Evolutionary conservation across 2,797 vertebrate species (phyloP).

Genomic region (Pangasius macronema): DNA sequence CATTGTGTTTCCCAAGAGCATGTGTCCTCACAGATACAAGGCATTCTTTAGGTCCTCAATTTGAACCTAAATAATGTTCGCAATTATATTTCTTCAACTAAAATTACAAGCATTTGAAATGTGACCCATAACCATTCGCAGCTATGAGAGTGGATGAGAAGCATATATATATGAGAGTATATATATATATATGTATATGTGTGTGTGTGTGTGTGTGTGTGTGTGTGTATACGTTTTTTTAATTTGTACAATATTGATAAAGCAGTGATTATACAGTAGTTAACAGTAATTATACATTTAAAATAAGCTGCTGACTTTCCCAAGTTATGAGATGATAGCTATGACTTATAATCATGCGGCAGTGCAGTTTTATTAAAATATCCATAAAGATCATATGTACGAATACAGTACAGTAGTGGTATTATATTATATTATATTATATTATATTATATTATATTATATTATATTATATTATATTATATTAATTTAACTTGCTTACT

Average conservation of each 20-base stretch:
- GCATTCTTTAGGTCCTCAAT: neutral
- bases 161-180: too few relatives aligned
- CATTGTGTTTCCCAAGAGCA: too few relatives aligned
- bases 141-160: neutral
- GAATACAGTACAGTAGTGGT: neutral
- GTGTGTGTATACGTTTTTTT: too few relatives aligned
- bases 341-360: neutral
- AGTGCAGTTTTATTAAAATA: neutral
- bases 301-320: neutral
- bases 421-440: neutral
- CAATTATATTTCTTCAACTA: too few relatives aligned
- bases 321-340: neutral
- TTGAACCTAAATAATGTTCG: neutral
- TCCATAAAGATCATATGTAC: neutral
- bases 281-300: neutral
- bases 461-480: constrained; percentile 21
- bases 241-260: neutral
- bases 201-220: too few relatives aligned
- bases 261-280: neutral
- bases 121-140: neutral
- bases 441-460: constrained; percentile 9
- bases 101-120: neutral
- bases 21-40: neutral
- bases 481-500: neutral
- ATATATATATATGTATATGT: too few relatives aligned